Evolutionary conservation across 2,113 vertebrate genomes (phyloP).

Genomic region (Vombatus ursinus): DNA sequence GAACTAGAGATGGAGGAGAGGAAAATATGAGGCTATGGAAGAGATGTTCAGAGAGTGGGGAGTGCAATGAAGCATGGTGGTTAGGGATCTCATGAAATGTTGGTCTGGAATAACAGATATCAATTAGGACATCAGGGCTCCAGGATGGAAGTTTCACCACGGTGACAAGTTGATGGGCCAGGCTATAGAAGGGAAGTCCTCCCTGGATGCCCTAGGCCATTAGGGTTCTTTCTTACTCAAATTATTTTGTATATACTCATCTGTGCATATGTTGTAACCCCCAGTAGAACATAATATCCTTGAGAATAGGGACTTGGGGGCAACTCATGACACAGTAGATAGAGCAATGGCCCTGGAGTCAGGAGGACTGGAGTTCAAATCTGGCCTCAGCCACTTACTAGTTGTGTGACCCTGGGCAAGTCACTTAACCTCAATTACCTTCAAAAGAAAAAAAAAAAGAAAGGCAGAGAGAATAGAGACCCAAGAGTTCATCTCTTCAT

Average conservation of each 20-base stretch:
- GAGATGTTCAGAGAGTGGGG: neutral
- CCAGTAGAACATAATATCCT: neutral
- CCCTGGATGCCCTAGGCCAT: neutral
- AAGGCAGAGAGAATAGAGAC: no score
- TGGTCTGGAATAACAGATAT: neutral
- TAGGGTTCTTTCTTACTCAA: neutral
- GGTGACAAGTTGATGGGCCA: neutral
- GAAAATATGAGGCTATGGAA: neutral
- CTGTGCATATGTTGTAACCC: neutral
- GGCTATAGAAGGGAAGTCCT: neutral
- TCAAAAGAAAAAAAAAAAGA: no score
- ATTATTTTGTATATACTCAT: neutral
- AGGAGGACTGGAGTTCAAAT: no score
- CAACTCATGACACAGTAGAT: no score
- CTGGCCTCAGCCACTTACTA: no score
- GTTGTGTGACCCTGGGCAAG: no score
- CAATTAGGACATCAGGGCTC: neutral
- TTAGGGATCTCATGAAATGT: neutral
- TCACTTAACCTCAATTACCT: no score
- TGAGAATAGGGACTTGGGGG: neutral
- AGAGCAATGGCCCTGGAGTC: no score
- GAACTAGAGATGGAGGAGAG: neutral
- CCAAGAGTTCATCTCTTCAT: neutral
- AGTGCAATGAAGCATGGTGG: neutral
- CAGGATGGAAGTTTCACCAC: neutral